A percentile compares a stretch with the other conserved stretches of the same genome.
phyloP scores from a whole-genome alignment of 2,888 invertebrate genomes.

The Tetanocera ferruginea region DNA sequence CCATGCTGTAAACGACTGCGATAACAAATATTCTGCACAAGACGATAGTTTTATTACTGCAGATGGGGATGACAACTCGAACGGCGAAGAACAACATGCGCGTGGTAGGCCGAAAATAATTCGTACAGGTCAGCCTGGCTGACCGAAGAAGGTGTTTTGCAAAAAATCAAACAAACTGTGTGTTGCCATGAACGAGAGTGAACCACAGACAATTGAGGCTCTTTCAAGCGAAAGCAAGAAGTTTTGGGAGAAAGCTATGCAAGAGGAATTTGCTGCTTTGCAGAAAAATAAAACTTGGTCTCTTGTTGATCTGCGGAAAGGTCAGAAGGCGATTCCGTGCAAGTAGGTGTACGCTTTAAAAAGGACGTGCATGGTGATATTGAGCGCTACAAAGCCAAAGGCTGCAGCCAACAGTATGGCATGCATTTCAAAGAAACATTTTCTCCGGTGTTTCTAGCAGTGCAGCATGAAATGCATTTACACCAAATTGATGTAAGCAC shows the following conservation, averaged over 20 bases:
- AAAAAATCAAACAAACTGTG: slow-evolving; percentile 3
- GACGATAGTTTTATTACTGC: slow-evolving; percentile 10
- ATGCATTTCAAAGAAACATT: slow-evolving; percentile 33
- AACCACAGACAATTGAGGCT: slow-evolving; percentile 16
- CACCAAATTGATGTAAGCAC: slow-evolving; percentile 33
- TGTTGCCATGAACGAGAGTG: neutral
- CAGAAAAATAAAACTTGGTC: slow-evolving; percentile 24
- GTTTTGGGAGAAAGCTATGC: slow-evolving; percentile 20
- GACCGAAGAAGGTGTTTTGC: slow-evolving; percentile 17
- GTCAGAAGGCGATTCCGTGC: slow-evolving; percentile 23
- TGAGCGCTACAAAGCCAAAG: slow-evolving; percentile 45
- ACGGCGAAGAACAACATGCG: neutral
- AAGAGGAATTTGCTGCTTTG: slow-evolving; percentile 15
- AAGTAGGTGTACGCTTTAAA: slow-evolving; percentile 18
- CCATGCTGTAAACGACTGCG: neutral
- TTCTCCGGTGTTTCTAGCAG: slow-evolving; percentile 27
- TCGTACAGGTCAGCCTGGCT: slow-evolving; percentile 2
- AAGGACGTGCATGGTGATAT: slow-evolving; percentile 39
- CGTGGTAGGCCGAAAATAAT: slow-evolving; percentile 13
- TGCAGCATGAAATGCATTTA: slow-evolving; percentile 32
- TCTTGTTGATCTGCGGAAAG: slow-evolving; percentile 17
- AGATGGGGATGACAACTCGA: neutral
- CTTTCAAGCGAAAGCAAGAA: neutral
- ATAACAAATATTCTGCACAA: neutral
- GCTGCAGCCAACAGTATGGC: slow-evolving; percentile 36